phyloP scores from a whole-genome alignment of 2,888 invertebrate species.

The Ramazzottius varieornatus region DNA sequence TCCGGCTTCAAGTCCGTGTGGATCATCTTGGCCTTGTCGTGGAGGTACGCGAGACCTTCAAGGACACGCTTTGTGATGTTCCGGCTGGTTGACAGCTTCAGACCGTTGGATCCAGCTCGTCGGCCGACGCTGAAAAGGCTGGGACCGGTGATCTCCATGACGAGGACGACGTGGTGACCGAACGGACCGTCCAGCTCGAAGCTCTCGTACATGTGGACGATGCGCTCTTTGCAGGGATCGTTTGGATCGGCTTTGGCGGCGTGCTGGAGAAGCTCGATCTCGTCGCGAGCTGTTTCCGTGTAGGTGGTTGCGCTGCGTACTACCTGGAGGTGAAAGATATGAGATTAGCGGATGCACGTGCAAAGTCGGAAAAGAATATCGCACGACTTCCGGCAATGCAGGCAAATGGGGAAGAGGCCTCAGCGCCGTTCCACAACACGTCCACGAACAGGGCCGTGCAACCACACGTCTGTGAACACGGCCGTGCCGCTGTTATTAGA shows the following conservation, averaged over 20 bases:
- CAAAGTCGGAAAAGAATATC: too few species aligned
- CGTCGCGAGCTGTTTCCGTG: conserved; percentile 1
- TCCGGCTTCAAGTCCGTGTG: conserved; percentile 2
- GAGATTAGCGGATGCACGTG: too few species aligned
- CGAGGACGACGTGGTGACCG: background rate
- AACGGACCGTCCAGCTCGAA: conserved; percentile 1
- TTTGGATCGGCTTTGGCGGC: background rate
- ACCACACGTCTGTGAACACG: too few species aligned
- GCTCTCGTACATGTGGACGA: background rate
- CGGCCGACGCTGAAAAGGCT: background rate
- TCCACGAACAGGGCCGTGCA: too few species aligned
- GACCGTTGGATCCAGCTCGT: background rate
- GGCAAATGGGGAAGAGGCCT: too few species aligned
- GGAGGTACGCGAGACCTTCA: background rate
- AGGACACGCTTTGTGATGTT: background rate
- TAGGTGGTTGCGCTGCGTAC: background rate
- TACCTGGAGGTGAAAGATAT: too few species aligned
- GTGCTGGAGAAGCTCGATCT: background rate
- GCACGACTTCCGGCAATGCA: too few species aligned
- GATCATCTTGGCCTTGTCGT: conserved; percentile 3
- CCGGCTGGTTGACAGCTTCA: background rate
- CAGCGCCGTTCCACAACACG: too few species aligned
- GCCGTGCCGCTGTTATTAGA: too few species aligned
- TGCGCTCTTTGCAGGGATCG: background rate
- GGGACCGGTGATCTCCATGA: conserved; percentile 2